These are phyloP conservation scores for Spea multiplicata DNA, from an alignment of 2,113 vertebrate genomes.

Conservation along the genomic window DNA sequence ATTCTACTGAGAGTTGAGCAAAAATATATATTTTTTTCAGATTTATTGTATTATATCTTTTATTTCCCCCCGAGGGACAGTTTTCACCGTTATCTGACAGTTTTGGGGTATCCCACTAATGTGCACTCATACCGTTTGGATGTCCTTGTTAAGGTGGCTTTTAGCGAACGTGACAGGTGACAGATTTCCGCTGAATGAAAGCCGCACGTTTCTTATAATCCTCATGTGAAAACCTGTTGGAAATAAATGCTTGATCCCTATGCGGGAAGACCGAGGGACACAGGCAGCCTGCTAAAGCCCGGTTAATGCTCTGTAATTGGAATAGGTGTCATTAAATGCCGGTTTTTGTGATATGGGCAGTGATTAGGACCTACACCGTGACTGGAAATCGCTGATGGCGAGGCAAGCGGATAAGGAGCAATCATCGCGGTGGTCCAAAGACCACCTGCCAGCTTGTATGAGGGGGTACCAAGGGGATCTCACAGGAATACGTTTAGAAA, in stretches of 20 bases:
- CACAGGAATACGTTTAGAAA: background rate
- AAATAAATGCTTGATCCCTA: conserved; percentile 16
- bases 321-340: conserved; percentile 40
- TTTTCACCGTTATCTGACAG: background rate
- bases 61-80: background rate
- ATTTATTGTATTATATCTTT: background rate
- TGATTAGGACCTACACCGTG: conserved; percentile 18
- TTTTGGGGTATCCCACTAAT: background rate
- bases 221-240: conserved; percentile 34
- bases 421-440: background rate
- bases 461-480: background rate
- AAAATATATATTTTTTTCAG: too few species aligned
- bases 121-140: background rate
- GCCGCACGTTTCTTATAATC: conserved; percentile 16
- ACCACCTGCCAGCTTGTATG: background rate
- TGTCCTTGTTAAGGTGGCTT: conserved; percentile 28
- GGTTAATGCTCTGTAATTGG: conserved; percentile 39
- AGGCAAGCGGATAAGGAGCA: background rate
- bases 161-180: conserved; percentile 36
- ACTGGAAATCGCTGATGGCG: background rate
- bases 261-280: conserved; percentile 23
- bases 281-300: conserved; percentile 26
- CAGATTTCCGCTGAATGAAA: conserved; percentile 32
- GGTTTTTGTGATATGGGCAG: conserved; percentile 27
- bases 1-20: too few species aligned